Evolutionary conservation across 2,113 vertebrate genomes (phyloP).

Genomic region (Piaya cayana): DNA sequence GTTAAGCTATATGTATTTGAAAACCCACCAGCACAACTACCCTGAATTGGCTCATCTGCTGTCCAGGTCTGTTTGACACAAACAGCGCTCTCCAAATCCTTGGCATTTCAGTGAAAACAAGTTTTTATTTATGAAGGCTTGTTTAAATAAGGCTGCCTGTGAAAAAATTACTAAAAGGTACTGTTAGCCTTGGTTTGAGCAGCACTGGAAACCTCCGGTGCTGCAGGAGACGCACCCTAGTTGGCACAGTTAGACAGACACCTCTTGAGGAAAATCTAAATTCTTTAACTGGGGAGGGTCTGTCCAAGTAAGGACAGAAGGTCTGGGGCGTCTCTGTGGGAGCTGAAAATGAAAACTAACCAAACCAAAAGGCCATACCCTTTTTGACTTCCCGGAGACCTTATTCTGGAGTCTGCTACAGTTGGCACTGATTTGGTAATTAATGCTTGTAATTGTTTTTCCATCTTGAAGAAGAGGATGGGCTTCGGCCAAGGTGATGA

Average conservation of each 20-base stretch:
- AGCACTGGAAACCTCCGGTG: neutral
- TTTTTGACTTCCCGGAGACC: slow-evolving; percentile 96
- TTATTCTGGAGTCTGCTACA: slow-evolving; percentile 97
- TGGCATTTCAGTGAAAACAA: neutral
- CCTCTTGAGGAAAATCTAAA: neutral
- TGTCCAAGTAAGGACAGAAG: neutral
- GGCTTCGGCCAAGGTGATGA: slow-evolving; percentile 92
- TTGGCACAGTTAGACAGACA: neutral
- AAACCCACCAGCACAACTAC: neutral
- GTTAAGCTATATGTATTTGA: neutral
- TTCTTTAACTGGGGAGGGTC: neutral
- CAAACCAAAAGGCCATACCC: slow-evolving; percentile 76
- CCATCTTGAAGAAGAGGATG: slow-evolving; percentile 91
- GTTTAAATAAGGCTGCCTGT: neutral
- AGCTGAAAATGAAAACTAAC: neutral
- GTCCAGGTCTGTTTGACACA: neutral
- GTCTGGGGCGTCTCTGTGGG: neutral
- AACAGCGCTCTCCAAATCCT: neutral
- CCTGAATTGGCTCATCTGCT: neutral
- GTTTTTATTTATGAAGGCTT: neutral
- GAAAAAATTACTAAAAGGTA: accelerated
- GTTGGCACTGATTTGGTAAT: slow-evolving; percentile 93
- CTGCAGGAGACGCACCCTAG: neutral
- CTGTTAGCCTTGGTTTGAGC: neutral
- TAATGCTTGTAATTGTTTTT: slow-evolving; percentile 85